Base-by-base conservation (phyloP, 2,888 invertebrate genomes). In the Operophtera brumata region DNA sequence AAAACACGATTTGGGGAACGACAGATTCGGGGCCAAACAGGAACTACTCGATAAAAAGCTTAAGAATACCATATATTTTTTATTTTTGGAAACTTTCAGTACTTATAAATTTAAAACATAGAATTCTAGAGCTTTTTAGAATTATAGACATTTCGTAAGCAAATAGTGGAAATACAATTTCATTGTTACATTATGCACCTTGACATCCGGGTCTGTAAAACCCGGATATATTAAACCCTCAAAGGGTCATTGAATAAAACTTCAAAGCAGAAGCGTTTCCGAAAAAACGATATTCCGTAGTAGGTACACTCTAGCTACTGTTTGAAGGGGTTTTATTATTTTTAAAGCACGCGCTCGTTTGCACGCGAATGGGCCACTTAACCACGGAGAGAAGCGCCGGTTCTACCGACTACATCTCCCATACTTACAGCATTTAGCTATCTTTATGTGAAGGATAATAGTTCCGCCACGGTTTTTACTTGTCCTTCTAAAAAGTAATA, bases 301-400 rank as follows among this genome's bases (percentile, higher is more conserved):
- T 36, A 46, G 11, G 9, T 55, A 50, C 55, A 42, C 51, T 58
- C 55, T 69, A 70, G 73, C 78, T 75, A 78, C 76, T 67, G 63
- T 65, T 63, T 82, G 77, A 86, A 88, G 86, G 79, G 84, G 80
- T 87, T 88, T 85, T 85, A 86, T 89, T 87, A 86, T 89, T 86
- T 89, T 86, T 87, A 86, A 84, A 90, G 89, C 82, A 79, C 80
- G 78, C 84, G 86, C 87, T 86, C 91, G 91, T 91, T 91, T 91
- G 91, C 90, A 90, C 86, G 90, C 82, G 90, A 91, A 91, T 91
- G 82, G 86, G 83, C 89, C 89, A 90, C 91, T 91, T 91, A 90
- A 84, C 90, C 89, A 87, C 89, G 89, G 75, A 86, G 82, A 82
- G 80, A 78, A 73, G 75, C 74, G 67, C 78, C 75, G 77, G 69